Percentiles rank a stretch among this genome's conserved stretches.
Evolutionary conservation across 1,140 invertebrate species (phyloP).

Genomic region (Adoxophyes honmai): DNA sequence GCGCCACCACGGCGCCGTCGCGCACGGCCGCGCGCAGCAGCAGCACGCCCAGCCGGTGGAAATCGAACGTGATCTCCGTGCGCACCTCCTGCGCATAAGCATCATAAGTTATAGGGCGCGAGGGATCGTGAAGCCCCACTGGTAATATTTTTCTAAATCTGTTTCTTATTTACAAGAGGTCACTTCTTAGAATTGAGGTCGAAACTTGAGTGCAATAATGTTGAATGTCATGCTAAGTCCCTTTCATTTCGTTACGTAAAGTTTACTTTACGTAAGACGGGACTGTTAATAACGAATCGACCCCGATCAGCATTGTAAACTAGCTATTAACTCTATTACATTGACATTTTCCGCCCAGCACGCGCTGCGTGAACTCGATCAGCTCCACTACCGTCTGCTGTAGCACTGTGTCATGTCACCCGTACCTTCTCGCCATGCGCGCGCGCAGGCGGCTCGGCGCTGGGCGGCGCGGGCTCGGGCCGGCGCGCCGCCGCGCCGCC

Average conservation of each 20-base stretch:
- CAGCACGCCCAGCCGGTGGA: slow-evolving; percentile 93
- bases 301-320: no score
- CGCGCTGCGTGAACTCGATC: slow-evolving; percentile 89
- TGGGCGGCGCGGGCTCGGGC: slow-evolving; percentile 16
- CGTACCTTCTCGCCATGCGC: slow-evolving; percentile 28
- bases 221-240: no score
- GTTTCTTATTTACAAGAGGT: no score
- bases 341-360: slow-evolving; percentile 75
- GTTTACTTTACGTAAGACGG: no score
- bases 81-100: slow-evolving; percentile 51
- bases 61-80: slow-evolving; percentile 93
- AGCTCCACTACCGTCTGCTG: slow-evolving; percentile 96
- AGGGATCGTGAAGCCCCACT: no score
- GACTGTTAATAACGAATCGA: no score
- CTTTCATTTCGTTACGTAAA: no score
- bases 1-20: slow-evolving; percentile 84
- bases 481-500: background rate
- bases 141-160: no score
- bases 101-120: background rate
- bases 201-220: no score
- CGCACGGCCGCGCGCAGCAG: slow-evolving; percentile 87
- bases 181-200: no score
- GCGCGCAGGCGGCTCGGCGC: slow-evolving; percentile 11
- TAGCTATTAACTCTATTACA: no score
- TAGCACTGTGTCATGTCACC: slow-evolving; percentile 21